Evolutionary conservation across 2,888 invertebrate species (phyloP).

Genomic region (Andrena minutula): DNA sequence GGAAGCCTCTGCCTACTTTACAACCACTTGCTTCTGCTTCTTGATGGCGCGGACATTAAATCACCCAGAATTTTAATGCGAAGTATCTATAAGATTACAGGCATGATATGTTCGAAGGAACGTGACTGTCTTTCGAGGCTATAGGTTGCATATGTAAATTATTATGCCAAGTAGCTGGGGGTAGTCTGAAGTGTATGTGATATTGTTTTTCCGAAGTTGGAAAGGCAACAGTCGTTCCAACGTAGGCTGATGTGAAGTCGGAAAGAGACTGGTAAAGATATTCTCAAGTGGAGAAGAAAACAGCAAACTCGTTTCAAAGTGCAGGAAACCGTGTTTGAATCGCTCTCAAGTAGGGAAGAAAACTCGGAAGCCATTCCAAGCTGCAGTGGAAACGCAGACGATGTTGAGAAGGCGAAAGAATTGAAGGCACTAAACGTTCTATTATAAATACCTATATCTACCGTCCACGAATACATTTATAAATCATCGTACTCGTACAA

Average conservation of each 20-base stretch:
- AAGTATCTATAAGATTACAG: background rate
- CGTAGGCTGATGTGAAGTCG: conserved; percentile 6
- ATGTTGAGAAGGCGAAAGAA: background rate
- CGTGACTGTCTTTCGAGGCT: too few species aligned
- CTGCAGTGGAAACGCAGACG: background rate
- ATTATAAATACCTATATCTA: background rate
- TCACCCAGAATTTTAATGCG: background rate
- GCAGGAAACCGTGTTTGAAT: background rate
- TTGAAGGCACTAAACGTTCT: background rate
- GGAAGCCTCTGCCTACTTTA: too few species aligned
- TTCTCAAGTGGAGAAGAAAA: conserved; percentile 31
- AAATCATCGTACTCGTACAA: background rate
- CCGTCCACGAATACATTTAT: background rate
- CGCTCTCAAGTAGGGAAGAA: conserved; percentile 4
- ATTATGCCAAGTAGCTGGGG: too few species aligned
- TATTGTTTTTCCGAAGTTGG: conserved; percentile 9
- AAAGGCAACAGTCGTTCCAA: conserved; percentile 28
- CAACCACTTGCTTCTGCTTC: too few species aligned
- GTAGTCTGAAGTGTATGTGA: background rate
- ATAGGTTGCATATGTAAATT: too few species aligned
- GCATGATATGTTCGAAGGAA: background rate
- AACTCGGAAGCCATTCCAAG: conserved; percentile 4
- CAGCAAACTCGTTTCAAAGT: conserved; percentile 10
- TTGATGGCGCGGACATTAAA: too few species aligned
- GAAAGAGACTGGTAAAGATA: conserved; percentile 16